Base-by-base conservation (phyloP, 2,888 invertebrate species). In the Leptopterna dolabrata region DNA sequence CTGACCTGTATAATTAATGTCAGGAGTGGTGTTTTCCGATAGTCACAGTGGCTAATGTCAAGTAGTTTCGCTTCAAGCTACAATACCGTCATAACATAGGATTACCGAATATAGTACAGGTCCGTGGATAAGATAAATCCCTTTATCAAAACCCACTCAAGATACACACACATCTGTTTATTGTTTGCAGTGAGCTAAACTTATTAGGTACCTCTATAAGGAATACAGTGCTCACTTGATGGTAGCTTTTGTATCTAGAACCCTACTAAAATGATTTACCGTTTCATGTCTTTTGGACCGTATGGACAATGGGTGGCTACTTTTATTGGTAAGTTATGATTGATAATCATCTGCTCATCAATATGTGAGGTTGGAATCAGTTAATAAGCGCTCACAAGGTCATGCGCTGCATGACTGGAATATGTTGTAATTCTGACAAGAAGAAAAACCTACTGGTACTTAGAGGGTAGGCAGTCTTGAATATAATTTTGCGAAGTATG, bases 281-380 rank as follows among this genome's bases (percentile, higher is more conserved):
- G 76, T 7, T 14, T n/a, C n/a, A 43, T 43, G n/a, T 19, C 36
- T 27, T 45, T 78, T 2, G 86, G 86, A 30, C 14, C 51, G 9
- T 47, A 47, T 55, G 86, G 86, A 13, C 86, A 86, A 43, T 86
- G 86, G 86, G 24, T 86, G 1, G 86, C 78, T 4, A 78, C 86
- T 7, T 0, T 51, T 4, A 55, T 47, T 1, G 86, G 86, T 86
- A n/a, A 86, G 78, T 51, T 11, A 85, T 27, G 14, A 13, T n/a
- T 76, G n/a, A n/a, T n/a, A n/a, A n/a, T n/a, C n/a, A n/a, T n/a
- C n/a, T n/a, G n/a, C n/a, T n/a, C n/a, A n/a, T n/a, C n/a, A n/a
- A n/a, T n/a, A n/a, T n/a, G n/a, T n/a, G n/a, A n/a, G n/a, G n/a
- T n/a, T n/a, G n/a, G n/a, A n/a, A n/a, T n/a, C n/a, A n/a, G n/a